Conservation (phyloP, 2,113 vertebrate genomes). For the Atherinomorus stipes region DNA sequence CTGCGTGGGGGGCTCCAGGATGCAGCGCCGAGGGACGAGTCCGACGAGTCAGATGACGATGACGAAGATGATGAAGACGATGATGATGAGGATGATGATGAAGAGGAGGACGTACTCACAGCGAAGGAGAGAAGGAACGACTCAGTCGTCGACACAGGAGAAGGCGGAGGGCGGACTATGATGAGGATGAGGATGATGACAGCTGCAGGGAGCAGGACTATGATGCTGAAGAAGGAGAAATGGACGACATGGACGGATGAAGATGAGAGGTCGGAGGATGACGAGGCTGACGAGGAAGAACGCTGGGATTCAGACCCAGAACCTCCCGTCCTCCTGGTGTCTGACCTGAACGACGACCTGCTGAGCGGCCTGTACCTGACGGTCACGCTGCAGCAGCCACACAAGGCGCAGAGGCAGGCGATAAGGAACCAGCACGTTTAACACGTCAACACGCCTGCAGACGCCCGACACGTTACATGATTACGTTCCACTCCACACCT, state of each 20-base stretch:
- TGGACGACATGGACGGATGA: slow-evolving; percentile 78
- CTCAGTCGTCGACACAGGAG: slow-evolving; percentile 40
- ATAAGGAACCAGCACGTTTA: too few species aligned
- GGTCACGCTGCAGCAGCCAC: slow-evolving; percentile 92
- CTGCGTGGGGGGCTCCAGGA: slow-evolving; percentile 80
- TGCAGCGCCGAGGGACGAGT: slow-evolving; percentile 81
- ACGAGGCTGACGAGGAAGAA: slow-evolving; percentile 70
- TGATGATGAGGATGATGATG: slow-evolving; percentile 59
- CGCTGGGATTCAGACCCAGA: slow-evolving; percentile 82
- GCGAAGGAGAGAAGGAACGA: slow-evolving; percentile 67
- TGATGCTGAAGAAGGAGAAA: slow-evolving; percentile 82
- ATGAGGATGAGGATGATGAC: slow-evolving; percentile 90
- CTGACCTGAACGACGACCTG: slow-evolving; percentile 83
- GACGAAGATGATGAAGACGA: slow-evolving; percentile 48
- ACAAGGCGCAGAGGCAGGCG: slow-evolving; percentile 87
- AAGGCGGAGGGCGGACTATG: slow-evolving; percentile 62
- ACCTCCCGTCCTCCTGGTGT: slow-evolving; percentile 83
- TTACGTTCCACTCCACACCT: too few species aligned
- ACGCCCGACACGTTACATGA: too few species aligned
- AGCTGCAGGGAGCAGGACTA: slow-evolving; percentile 91
- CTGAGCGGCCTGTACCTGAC: slow-evolving; percentile 93
- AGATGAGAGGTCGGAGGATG: slow-evolving; percentile 61
- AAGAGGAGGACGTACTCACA: slow-evolving; percentile 71
- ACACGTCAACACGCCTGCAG: too few species aligned
- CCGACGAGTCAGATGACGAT: slow-evolving; percentile 73